Base-by-base conservation (phyloP, 2,113 vertebrate genomes). In the Cryptotis parvus region DNA sequence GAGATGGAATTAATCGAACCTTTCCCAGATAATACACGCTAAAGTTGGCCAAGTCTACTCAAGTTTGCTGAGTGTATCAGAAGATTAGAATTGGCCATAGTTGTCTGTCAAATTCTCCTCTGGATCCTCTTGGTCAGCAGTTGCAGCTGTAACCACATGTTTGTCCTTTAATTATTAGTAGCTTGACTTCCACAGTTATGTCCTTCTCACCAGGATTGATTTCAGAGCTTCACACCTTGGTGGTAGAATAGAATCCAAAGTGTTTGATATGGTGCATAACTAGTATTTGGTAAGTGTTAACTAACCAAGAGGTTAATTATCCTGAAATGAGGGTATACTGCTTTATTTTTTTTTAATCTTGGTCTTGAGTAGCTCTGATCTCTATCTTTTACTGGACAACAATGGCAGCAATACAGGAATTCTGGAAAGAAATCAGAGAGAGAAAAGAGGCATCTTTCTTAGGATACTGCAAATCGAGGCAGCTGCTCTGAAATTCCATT, bases 391-490 rank as follows among this genome's bases (percentile, higher is more conserved):
- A 26, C 33, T 89, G 61, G 73, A 45, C 79, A 92, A 45, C 35
- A 33, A 77, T 20, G 65, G 78, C 14, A 81, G 78, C 14, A 81
- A 87, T 41, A 29, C 3, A 43, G 49, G 76, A 61, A 49, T 94
- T 39, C 68, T 45, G n/a, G 84, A 78, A 49, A 90, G 82, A 66
- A 79, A 80, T 58, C 35, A 75, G 83, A 92, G 83, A 91, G 26
- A 20, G 31, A 22, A 70, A 11, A 16, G 45, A 76, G 83, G 18
- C 58, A 31, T 70, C 76, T 70, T 68, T 39, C n/a, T 41, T 52
- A 35, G 80, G 73, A 86, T 92, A 55, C 24, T 74, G 65, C 61
- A 41, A 29, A 26, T 16, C 2, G 24, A 72, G 55, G 49, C 41
- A 84, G 80, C 73, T 70, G 76, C 22, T 73, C 6, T 1, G 10